Evolutionary conservation across 1,140 invertebrate species (phyloP).

Genomic region (Ladona fulva): DNA sequence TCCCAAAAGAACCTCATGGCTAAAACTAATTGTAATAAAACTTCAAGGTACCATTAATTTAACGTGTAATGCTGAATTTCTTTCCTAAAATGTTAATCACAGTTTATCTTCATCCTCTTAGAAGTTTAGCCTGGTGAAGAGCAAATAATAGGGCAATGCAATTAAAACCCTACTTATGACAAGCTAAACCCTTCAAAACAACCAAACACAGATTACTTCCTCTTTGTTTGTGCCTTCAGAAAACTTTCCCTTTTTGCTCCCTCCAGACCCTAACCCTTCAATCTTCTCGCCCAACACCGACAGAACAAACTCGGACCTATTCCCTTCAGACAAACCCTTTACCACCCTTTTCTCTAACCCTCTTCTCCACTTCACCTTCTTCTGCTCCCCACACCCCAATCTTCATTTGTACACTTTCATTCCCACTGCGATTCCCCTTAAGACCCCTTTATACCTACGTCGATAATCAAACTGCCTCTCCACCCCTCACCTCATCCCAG

Average conservation of each 20-base stretch:
- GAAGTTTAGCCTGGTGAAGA: background rate
- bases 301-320: conserved; percentile 4
- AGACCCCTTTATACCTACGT: background rate
- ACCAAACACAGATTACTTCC: background rate
- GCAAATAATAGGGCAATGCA: too few relatives aligned
- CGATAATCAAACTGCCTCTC: background rate
- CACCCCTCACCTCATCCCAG: background rate
- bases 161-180: too few relatives aligned
- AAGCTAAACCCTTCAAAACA: background rate
- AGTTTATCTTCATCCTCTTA: too few relatives aligned
- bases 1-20: too few relatives aligned
- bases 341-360: background rate
- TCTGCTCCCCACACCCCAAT: background rate
- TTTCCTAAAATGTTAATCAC: too few relatives aligned
- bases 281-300: background rate
- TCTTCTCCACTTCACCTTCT: background rate
- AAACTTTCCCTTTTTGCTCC: background rate
- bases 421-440: background rate
- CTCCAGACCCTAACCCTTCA: background rate
- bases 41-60: too few relatives aligned
- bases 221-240: background rate
- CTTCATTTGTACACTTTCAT: background rate
- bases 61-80: background rate
- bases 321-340: background rate
- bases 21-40: too few relatives aligned